Evolutionary conservation across 2,888 invertebrate species (phyloP).

Genomic region (Dusona sp.): DNA sequence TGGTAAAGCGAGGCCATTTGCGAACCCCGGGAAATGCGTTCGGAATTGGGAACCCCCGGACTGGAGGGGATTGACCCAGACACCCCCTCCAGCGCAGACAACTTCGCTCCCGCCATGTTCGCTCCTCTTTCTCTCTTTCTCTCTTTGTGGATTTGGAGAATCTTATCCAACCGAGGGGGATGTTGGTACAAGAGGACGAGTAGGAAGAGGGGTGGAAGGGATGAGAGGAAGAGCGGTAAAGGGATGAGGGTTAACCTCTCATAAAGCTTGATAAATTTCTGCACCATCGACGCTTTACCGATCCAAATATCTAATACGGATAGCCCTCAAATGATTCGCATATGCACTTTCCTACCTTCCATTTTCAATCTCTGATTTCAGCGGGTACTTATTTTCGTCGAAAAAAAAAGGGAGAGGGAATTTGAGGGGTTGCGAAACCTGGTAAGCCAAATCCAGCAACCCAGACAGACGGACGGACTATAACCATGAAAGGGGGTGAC

Average conservation of each 20-base stretch:
- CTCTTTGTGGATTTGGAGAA: conserved; percentile 61
- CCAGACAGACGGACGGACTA: conserved; percentile 76
- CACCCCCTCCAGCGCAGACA: conserved; percentile 83
- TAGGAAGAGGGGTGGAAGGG: conserved; percentile 31
- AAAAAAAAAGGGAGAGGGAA: not conserved
- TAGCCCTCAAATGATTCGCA: not conserved
- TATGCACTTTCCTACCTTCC: conserved; percentile 16
- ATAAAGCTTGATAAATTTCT: conserved; percentile 42
- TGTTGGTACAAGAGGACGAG: conserved; percentile 44
- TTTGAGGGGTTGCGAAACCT: conserved; percentile 78
- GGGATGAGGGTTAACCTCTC: conserved; percentile 55
- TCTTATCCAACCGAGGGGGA: conserved; percentile 60
- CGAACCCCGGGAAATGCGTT: conserved; percentile 84
- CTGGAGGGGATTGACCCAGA: conserved; percentile 85
- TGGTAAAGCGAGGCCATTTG: conserved; percentile 66
- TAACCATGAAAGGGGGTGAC: conserved; percentile 82
- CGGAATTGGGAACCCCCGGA: conserved; percentile 81
- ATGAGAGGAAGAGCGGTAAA: conserved; percentile 35
- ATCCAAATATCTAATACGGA: not conserved
- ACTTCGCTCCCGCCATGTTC: conserved; percentile 74
- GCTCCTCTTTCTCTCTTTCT: conserved; percentile 41
- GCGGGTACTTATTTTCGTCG: not conserved
- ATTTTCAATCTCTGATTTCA: not conserved
- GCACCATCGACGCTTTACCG: conserved; percentile 36
- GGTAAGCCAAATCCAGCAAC: conserved; percentile 71